These are phyloP conservation scores for Tanaodytes sp. DNA, from an alignment of 2,888 invertebrate species.

Conservation along the genomic window DNA sequence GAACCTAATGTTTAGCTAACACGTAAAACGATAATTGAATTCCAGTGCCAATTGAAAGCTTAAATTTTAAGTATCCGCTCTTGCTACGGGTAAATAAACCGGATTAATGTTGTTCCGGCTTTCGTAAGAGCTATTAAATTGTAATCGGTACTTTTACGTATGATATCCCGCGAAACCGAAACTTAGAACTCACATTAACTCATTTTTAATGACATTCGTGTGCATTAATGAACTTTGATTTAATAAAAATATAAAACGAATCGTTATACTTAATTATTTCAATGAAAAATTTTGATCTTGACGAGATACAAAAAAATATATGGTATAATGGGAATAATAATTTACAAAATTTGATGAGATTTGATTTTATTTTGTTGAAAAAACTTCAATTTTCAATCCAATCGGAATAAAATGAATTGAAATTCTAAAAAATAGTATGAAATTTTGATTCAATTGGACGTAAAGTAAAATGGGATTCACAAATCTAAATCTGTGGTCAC, in stretches of 20 bases:
- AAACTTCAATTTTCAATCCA: too few relatives aligned
- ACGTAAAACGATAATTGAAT: slow-evolving; percentile 66
- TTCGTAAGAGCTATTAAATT: slow-evolving; percentile 48
- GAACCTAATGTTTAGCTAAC: slow-evolving; percentile 61
- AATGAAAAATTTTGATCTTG: too few relatives aligned
- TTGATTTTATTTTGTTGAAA: too few relatives aligned
- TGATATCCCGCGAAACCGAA: slow-evolving; percentile 33
- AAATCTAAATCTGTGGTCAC: too few relatives aligned
- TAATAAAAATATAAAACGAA: not conserved
- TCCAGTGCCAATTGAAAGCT: slow-evolving; percentile 59
- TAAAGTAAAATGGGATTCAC: too few relatives aligned
- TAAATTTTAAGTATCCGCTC: slow-evolving; percentile 64
- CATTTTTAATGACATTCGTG: slow-evolving; percentile 30
- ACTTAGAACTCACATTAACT: slow-evolving; percentile 29
- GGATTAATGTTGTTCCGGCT: slow-evolving; percentile 56
- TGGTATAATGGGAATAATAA: not conserved
- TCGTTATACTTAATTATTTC: not conserved
- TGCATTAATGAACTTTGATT: slow-evolving; percentile 10
- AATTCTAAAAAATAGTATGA: too few relatives aligned
- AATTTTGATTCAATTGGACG: too few relatives aligned
- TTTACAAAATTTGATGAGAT: not conserved
- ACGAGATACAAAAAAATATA: not conserved
- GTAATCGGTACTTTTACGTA: slow-evolving; percentile 38
- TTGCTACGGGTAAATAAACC: slow-evolving; percentile 59
- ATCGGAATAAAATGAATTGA: too few relatives aligned